Base-by-base conservation (phyloP, 2,113 vertebrate genomes). In the Anoplopoma fimbria region DNA sequence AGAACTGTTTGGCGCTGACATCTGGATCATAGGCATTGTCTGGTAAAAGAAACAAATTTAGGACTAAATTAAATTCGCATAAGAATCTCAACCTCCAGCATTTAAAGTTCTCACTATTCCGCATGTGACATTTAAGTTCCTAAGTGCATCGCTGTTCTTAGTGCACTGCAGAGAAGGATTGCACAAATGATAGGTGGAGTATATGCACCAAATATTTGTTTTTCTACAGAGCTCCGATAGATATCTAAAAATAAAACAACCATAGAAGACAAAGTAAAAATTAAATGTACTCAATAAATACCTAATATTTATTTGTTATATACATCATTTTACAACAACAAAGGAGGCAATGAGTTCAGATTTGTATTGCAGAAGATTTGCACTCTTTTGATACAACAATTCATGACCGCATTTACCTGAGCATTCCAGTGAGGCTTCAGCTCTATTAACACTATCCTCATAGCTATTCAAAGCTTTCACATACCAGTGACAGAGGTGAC, bases 11-110 rank as follows among this genome's bases (percentile, higher is more conserved):
- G 79, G 98, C 98, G 1, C 84, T 97, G 84, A 98, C 98, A 87
- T 99, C 98, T 71, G 98, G 97, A 88, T 99, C 98, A 0, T 97
- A 99, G 55, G 97, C 98, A 90, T 99, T 99, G 83, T 99, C 98
- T 99, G 81, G 38, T 6, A 58, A 79, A 47, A 76, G 4, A 55
- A 36, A 42, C 4, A 17, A 17, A 68, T 33, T 10, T 2, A 21
- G 23, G 31, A 17, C 2, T 1, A 69, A 45, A 62, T 73, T 34
- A 33, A 64, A 23, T 25, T 45, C 14, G 36, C 27, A 34, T 14
- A 49, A 25, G 42, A 45, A 62, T 5, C 61, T 58, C 3, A 57
- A 29, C 10, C 7, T 40, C 25, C 25, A 31, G 33, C n/a, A 17
- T 45, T 17, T n/a, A 19, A 49, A 58, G 63, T 36, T 69, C 38